phyloP scores from a whole-genome alignment of 2,113 vertebrate species.

The Microtus richardsoni region DNA sequence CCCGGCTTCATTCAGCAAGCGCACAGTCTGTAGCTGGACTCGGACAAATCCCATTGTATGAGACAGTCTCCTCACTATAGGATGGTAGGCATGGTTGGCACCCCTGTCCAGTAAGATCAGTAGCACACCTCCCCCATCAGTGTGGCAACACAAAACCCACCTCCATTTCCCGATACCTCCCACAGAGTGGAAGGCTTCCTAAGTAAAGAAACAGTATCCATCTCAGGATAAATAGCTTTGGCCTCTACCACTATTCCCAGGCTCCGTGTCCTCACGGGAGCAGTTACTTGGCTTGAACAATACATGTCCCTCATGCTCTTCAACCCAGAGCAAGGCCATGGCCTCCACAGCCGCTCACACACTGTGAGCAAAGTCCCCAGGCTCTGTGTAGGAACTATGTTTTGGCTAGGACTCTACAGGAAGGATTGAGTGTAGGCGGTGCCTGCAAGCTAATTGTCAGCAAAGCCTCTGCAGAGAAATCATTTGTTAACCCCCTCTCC shows the following conservation, averaged over 20 bases:
- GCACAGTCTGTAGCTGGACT: background rate
- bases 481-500: constrained; percentile 72
- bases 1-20: background rate
- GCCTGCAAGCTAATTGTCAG: constrained; percentile 68
- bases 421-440: constrained; percentile 78
- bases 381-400: constrained; percentile 40
- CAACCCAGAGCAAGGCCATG: background rate
- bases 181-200: background rate
- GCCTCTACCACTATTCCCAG: background rate
- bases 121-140: background rate
- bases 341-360: constrained; percentile 27
- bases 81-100: background rate
- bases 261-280: background rate
- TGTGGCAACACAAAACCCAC: constrained; percentile 15
- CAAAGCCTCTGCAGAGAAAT: constrained; percentile 72
- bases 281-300: background rate
- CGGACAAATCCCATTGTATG: constrained; percentile 19
- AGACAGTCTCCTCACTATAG: background rate
- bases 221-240: background rate
- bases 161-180: background rate
- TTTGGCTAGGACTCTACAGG: constrained; percentile 30
- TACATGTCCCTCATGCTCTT: background rate
- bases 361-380: constrained; percentile 13
- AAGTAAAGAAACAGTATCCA: background rate
- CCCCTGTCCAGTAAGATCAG: background rate